These are phyloP conservation scores for Dissostichus mawsoni DNA, from an alignment of 2,113 vertebrate genomes.

Conservation along the genomic window DNA sequence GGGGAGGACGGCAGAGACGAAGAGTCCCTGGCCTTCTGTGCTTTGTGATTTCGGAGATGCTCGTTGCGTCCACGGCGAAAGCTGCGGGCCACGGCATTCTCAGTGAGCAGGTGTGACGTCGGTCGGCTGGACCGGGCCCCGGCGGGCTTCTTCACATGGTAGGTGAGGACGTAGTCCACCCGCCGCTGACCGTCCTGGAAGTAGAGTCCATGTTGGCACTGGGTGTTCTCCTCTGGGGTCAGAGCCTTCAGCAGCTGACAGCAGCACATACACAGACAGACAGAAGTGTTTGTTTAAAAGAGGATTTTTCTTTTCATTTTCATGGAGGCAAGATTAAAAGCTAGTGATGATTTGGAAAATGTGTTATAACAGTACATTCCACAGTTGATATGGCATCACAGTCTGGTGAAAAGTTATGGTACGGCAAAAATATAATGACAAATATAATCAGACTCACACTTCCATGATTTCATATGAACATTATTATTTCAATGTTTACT, in stretches of 20 bases:
- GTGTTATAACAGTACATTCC: no score
- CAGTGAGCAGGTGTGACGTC: slow-evolving; percentile 76
- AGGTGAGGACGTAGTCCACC: slow-evolving; percentile 95
- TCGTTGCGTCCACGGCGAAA: slow-evolving; percentile 61
- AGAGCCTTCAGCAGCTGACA: slow-evolving; percentile 91
- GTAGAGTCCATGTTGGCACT: slow-evolving; percentile 91
- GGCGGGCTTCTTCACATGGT: slow-evolving; percentile 89
- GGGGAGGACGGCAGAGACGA: slow-evolving; percentile 55
- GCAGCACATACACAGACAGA: slow-evolving; percentile 16
- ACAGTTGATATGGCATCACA: no score
- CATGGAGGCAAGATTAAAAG: no score
- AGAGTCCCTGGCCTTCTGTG: neutral
- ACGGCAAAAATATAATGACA: no score
- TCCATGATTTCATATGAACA: no score
- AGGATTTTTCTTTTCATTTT: no score
- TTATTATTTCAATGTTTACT: no score
- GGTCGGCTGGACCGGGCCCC: slow-evolving; percentile 73
- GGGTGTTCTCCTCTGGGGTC: slow-evolving; percentile 87
- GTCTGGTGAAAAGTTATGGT: no score
- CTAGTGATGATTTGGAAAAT: no score
- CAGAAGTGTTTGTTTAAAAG: neutral
- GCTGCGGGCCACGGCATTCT: slow-evolving; percentile 76
- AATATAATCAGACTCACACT: no score
- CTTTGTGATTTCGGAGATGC: neutral
- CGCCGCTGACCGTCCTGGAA: slow-evolving; percentile 93